These are phyloP conservation scores for Cepphus grylle DNA, from an alignment of 2,113 vertebrate genomes.

Conservation along the genomic window DNA sequence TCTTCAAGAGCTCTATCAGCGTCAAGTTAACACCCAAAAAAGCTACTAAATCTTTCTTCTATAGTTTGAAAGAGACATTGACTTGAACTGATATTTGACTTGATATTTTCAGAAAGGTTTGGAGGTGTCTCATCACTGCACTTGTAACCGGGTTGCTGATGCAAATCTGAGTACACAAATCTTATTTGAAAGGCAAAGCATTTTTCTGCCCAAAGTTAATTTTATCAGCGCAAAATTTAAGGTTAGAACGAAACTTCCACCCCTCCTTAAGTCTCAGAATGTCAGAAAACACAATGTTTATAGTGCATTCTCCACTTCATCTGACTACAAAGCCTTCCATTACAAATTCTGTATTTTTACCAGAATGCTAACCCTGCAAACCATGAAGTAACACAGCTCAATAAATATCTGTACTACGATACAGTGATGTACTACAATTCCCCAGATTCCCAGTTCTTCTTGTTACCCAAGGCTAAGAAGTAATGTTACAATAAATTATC, in stretches of 20 bases:
- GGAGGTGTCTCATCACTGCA: neutral
- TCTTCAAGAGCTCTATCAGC: neutral
- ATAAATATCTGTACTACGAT: neutral
- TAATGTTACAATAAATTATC: conserved; percentile 14
- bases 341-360: neutral
- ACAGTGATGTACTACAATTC: neutral
- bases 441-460: neutral
- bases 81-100: neutral
- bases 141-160: neutral
- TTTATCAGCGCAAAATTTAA: neutral
- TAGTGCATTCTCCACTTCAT: neutral
- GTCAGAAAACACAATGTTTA: neutral
- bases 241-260: neutral
- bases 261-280: neutral
- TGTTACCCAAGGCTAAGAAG: neutral
- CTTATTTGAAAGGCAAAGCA: neutral
- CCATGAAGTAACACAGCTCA: neutral
- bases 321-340: neutral
- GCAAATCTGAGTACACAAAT: neutral
- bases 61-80: neutral
- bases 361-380: neutral
- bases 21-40: neutral
- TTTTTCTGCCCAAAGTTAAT: neutral
- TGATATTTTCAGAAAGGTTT: neutral
- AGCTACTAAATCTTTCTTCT: neutral